Percentiles rank a stretch among this genome's conserved stretches.
Evolutionary conservation across 1,140 invertebrate species (phyloP).

Genomic region (Panagrolaimus sp.): DNA sequence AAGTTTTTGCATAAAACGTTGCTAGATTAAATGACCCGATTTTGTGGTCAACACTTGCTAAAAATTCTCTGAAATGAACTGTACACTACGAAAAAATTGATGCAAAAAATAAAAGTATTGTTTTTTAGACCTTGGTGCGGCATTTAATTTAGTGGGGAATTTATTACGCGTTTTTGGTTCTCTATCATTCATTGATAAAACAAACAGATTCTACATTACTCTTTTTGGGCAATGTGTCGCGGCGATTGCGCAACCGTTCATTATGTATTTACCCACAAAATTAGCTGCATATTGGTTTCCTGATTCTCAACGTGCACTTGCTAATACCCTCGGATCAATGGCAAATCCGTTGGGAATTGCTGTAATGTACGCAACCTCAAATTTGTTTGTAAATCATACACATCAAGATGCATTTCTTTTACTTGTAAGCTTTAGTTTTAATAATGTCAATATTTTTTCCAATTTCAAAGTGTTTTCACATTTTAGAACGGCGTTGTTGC

Average conservation of each 20-base stretch:
- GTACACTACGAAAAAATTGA: neutral
- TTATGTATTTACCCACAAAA: constrained; percentile 57
- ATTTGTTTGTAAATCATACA: constrained; percentile 41
- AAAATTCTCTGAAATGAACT: constrained; percentile 14
- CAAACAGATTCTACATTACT: constrained; percentile 44
- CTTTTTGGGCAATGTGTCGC: constrained; percentile 52
- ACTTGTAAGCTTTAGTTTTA: constrained; percentile 31
- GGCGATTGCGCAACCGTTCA: constrained; percentile 51
- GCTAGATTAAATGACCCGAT: too few species aligned
- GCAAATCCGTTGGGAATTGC: constrained; percentile 56
- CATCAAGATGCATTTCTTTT: constrained; percentile 36
- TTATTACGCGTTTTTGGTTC: constrained; percentile 58
- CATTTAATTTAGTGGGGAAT: constrained; percentile 62
- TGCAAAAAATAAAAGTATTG: constrained; percentile 21
- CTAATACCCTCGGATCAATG: constrained; percentile 52
- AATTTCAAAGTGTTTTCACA: neutral
- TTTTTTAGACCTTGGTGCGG: constrained; percentile 61
- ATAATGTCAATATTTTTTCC: neutral
- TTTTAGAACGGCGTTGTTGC: constrained; percentile 40
- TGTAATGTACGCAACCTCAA: constrained; percentile 50
- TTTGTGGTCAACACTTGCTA: neutral
- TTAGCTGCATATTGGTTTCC: constrained; percentile 54
- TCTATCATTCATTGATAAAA: constrained; percentile 41
- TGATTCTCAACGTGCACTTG: constrained; percentile 49
- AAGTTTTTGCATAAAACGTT: too few species aligned